Percentiles rank a stretch among this genome's conserved stretches.
Evolutionary conservation across 1,140 invertebrate genomes (phyloP).

Genomic region (Penaeus vannamei): DNA sequence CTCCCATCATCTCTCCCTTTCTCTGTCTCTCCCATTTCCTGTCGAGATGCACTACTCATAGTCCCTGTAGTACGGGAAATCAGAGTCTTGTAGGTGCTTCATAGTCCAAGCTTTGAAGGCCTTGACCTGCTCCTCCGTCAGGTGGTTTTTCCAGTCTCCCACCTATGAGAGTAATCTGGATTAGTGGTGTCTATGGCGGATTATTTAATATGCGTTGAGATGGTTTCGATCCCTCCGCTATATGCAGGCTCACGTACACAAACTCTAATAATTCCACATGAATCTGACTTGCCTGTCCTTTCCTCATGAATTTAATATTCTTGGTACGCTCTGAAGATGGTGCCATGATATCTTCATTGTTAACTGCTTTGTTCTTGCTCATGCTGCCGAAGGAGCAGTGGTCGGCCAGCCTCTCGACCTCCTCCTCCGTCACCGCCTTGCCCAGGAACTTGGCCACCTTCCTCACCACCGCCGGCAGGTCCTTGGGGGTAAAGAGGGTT

Average conservation of each 20-base stretch:
- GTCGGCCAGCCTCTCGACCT: constrained; percentile 69
- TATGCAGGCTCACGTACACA: background rate
- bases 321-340: constrained; percentile 68
- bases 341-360: constrained; percentile 74
- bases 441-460: constrained; percentile 68
- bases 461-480: constrained; percentile 62
- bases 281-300: constrained; percentile 66
- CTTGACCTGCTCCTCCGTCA: constrained; percentile 71
- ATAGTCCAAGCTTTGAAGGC: constrained; percentile 71
- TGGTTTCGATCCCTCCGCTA: background rate
- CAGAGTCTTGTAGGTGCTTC: constrained; percentile 67
- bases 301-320: constrained; percentile 67
- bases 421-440: constrained; percentile 68
- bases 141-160: constrained; percentile 74
- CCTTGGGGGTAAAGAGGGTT: constrained; percentile 22
- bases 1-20: background rate
- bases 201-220: background rate
- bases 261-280: background rate
- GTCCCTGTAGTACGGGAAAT: constrained; percentile 62
- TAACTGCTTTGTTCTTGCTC: constrained; percentile 81
- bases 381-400: constrained; percentile 77
- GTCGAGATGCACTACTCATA: constrained; percentile 27
- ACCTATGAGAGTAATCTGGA: constrained; percentile 64
- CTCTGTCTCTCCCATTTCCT: background rate
- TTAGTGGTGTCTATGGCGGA: background rate